Evolutionary conservation across 2,113 vertebrate genomes (phyloP).

Genomic region (Phalacrocorax aristotelis): DNA sequence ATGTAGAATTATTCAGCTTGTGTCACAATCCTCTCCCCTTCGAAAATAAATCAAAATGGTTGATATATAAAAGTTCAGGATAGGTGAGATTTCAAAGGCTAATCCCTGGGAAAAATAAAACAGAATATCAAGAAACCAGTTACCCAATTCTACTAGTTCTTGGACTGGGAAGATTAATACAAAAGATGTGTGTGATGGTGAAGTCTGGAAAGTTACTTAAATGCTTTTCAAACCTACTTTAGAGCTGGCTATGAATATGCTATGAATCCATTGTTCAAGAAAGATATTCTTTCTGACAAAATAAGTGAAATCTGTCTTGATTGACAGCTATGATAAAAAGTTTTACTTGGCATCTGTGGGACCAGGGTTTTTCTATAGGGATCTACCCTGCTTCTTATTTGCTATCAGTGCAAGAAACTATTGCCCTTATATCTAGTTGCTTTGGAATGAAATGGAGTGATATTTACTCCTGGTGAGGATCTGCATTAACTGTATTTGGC

Average conservation of each 20-base stretch:
- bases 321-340: conserved; percentile 32
- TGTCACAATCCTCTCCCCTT: neutral
- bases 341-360: neutral
- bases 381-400: neutral
- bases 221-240: conserved; percentile 36
- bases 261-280: conserved; percentile 40
- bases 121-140: neutral
- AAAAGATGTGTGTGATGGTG: neutral
- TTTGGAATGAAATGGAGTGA: neutral
- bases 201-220: conserved; percentile 41
- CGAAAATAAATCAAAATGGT: conserved; percentile 8
- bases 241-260: conserved; percentile 31
- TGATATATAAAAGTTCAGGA: neutral
- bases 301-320: conserved; percentile 20
- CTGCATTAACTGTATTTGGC: neutral
- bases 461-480: neutral
- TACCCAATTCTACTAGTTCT: neutral
- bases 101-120: conserved; percentile 4
- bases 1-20: conserved; percentile 1
- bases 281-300: conserved; percentile 34
- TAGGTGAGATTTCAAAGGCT: neutral
- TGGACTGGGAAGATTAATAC: neutral
- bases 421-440: neutral
- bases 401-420: neutral
- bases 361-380: neutral